Evolutionary conservation across 2,888 invertebrate genomes (phyloP).

Genomic region (Clivina fossor): DNA sequence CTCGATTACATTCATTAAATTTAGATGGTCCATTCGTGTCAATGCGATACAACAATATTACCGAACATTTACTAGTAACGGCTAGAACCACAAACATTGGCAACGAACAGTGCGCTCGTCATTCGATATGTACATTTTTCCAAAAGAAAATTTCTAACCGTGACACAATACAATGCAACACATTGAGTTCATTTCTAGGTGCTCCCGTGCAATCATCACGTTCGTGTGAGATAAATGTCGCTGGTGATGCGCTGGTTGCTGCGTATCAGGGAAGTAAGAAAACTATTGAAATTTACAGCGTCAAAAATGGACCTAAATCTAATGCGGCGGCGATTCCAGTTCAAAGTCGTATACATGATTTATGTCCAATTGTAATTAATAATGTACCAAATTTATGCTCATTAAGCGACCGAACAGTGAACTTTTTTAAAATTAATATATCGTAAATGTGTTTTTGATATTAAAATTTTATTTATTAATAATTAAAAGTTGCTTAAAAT

Average conservation of each 20-base stretch:
- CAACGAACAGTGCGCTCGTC: slow-evolving; percentile 60
- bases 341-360: slow-evolving; percentile 67
- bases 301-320: slow-evolving; percentile 57
- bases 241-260: slow-evolving; percentile 65
- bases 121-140: slow-evolving; percentile 57
- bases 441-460: too few species aligned
- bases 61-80: slow-evolving; percentile 69
- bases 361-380: slow-evolving; percentile 61
- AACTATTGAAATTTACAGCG: slow-evolving; percentile 65
- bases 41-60: slow-evolving; percentile 65
- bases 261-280: slow-evolving; percentile 74
- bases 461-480: too few species aligned
- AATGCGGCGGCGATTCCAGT: slow-evolving; percentile 62
- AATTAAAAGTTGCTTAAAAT: too few species aligned
- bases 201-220: slow-evolving; percentile 68
- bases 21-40: slow-evolving; percentile 77
- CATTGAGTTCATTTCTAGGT: slow-evolving; percentile 65
- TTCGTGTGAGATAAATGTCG: slow-evolving; percentile 61
- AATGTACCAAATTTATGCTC: slow-evolving; percentile 62
- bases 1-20: slow-evolving; percentile 56
- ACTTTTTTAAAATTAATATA: slow-evolving; percentile 60
- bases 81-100: slow-evolving; percentile 66
- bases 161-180: slow-evolving; percentile 58
- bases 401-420: slow-evolving; percentile 66
- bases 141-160: too few species aligned